phyloP scores from a whole-genome alignment of 2,113 vertebrate species.

The Archilochus colubris region DNA sequence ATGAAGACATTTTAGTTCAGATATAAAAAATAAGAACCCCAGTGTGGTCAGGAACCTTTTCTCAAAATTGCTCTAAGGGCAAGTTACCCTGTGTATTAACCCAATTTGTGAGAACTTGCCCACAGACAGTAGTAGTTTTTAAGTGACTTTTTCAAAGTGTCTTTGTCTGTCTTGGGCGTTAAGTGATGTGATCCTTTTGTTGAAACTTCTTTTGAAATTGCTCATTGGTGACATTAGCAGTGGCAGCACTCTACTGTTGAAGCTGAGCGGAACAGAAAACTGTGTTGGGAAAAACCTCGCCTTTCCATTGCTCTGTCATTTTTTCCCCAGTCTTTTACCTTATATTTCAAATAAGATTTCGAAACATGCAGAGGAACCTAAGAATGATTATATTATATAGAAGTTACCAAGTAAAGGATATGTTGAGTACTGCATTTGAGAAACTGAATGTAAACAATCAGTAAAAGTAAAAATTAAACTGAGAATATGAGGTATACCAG shows the following conservation, averaged over 20 bases:
- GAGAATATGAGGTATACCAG: neutral
- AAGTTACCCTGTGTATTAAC: neutral
- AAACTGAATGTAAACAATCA: neutral
- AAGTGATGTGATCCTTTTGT: neutral
- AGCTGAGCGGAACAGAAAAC: neutral
- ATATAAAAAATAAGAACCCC: neutral
- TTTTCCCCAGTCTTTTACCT: neutral
- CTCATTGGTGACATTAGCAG: neutral
- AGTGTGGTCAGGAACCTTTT: neutral
- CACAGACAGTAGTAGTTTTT: neutral
- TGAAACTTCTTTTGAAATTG: neutral
- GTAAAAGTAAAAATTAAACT: neutral
- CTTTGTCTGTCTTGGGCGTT: neutral
- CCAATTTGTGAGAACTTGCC: neutral
- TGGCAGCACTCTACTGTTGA: neutral
- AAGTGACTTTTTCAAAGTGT: neutral
- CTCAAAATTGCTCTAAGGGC: neutral
- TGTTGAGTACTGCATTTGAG: neutral
- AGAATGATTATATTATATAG: neutral
- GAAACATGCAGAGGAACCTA: neutral
- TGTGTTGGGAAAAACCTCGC: neutral
- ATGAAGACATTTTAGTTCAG: neutral
- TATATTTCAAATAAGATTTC: neutral
- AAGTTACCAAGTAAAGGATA: neutral
- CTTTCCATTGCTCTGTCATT: neutral